Evolutionary conservation across 2,888 invertebrate genomes (phyloP), one percentile per base, ranked within the genome.

Genomic region (Melinaea marsaeus): DNA sequence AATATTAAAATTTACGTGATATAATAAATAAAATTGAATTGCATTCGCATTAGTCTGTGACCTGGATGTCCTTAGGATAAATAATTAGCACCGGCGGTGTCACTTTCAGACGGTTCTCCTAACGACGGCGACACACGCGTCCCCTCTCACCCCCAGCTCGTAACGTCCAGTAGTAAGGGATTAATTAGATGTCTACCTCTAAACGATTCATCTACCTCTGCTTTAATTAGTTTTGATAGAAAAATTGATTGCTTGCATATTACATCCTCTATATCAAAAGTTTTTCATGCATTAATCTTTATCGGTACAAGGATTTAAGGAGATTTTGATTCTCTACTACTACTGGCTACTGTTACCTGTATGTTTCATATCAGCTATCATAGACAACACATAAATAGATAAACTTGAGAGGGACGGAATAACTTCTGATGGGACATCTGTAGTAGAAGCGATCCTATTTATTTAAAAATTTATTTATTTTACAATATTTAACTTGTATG

Each of bases 31-130:
- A 54, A 58, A 56, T 22, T 5, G 33, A 42, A 22, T 32, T 13
- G 37, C 47, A 57, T 67, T 64, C 61, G 63, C 67, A 67, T 66
- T 64, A 63, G 66, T 66, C 64, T 64, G 47, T 65, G 57, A 65
- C 58, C 64, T 60, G 79, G 80, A 80, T 79, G 83, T 86, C 83
- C 83, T 84, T 79, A 77, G 74, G 79, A 80, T 85, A 88, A 88
- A 83, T 87, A 90, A 90, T 89, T 89, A 88, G 85, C 84, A 74
- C 71, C 68, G 74, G 66, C 71, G 86, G 88, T 89, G 89, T 89
- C 89, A 89, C 78, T 86, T 88, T 85, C 89, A 89, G 88, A 86
- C 80, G 79, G 70, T 69, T 71, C 72, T 78, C 72, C 83, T 88
- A 88, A 88, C 87, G 84, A 88, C 84, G 77, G 88, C 87, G 84